Evolutionary conservation across 2,888 invertebrate species (phyloP).

Genomic region (Tanytarsus gracilentus): DNA sequence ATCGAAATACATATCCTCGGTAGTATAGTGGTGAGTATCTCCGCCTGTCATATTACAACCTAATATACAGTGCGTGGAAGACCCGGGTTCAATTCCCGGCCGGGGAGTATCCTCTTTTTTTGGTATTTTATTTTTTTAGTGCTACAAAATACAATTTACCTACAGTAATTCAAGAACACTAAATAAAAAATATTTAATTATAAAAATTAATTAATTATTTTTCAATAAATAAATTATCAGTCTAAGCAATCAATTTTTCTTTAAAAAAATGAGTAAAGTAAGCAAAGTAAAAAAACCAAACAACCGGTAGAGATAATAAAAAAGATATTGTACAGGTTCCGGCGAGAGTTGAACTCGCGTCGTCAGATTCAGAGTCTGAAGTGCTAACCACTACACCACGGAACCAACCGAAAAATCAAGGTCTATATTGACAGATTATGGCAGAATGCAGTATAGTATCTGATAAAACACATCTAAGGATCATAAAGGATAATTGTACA

Average conservation of each 20-base stretch:
- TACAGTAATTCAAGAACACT: background rate
- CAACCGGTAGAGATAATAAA: conserved; percentile 22
- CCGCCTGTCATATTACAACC: conserved; percentile 47
- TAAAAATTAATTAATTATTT: background rate
- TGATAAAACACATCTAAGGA: too few relatives aligned
- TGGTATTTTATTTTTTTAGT: background rate
- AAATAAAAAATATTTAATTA: background rate
- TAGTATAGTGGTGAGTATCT: conserved; percentile 46
- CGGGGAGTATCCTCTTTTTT: conserved; percentile 38
- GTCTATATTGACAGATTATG: too few relatives aligned
- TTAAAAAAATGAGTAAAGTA: too few relatives aligned
- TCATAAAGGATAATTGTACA: too few relatives aligned
- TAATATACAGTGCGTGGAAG: too few relatives aligned
- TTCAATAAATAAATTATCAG: background rate
- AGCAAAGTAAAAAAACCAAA: background rate
- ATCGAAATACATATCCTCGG: conserved; percentile 36
- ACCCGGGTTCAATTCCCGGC: conserved; percentile 47
- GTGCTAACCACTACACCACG: conserved; percentile 50
- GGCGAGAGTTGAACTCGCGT: conserved; percentile 46
- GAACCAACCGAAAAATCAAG: too few relatives aligned
- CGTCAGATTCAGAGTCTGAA: conserved; percentile 48
- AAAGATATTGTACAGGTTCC: conserved; percentile 36
- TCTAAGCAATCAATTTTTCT: background rate
- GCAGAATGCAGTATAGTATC: too few relatives aligned
- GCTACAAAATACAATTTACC: background rate